Conservation (phyloP, 2,113 vertebrate species). For the Scopus umbretta region DNA sequence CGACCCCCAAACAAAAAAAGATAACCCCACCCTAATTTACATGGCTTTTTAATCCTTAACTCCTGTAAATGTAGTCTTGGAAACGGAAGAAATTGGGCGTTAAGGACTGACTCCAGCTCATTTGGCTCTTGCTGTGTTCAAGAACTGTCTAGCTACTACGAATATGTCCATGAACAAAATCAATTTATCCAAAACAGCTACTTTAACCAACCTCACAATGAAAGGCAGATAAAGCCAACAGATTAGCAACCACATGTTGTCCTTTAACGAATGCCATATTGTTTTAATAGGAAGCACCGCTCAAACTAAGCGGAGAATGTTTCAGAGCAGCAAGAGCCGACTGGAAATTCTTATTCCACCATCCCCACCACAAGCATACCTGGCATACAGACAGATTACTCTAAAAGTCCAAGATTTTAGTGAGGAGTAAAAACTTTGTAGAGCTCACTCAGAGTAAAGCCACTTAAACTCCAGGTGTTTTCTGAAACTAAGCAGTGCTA, state of each 20-base stretch:
- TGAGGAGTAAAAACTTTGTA: background rate
- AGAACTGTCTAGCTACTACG: background rate
- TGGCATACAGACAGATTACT: background rate
- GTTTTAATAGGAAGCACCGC: background rate
- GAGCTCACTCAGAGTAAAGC: background rate
- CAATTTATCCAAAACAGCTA: background rate
- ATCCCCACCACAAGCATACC: background rate
- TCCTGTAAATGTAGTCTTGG: background rate
- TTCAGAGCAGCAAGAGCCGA: background rate
- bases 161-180: background rate
- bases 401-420: background rate
- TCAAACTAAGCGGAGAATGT: background rate
- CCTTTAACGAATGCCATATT: background rate
- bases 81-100: background rate
- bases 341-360: background rate
- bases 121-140: background rate
- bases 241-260: background rate
- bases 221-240: background rate
- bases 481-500: background rate
- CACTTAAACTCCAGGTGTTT: background rate
- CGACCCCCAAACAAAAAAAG: background rate
- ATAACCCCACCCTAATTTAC: no score
- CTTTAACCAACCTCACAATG: background rate
- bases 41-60: background rate
- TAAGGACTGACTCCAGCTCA: background rate